These are phyloP conservation scores for Decapterus maruadsi DNA, from an alignment of 2,797 vertebrate species.

Conservation along the genomic window DNA sequence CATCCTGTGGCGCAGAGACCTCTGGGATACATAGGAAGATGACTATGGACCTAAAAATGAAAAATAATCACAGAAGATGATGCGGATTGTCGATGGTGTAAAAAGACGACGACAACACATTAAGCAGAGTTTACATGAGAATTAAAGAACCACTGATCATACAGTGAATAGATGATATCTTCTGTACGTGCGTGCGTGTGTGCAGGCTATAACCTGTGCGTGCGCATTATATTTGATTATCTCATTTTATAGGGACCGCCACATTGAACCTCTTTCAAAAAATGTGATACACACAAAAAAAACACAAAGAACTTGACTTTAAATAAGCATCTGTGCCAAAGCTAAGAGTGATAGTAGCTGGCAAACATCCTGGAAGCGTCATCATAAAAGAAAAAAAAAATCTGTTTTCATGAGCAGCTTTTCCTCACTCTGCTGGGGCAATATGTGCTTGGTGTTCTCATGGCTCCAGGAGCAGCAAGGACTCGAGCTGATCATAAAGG, in stretches of 20 bases:
- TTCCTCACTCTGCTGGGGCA: conserved; percentile 65
- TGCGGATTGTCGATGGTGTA: not conserved
- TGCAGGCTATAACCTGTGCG: conserved; percentile 16
- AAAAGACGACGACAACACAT: not conserved
- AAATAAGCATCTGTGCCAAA: conserved; percentile 67
- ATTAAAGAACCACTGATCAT: no score
- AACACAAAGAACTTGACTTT: conserved; percentile 57
- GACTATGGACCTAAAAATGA: not conserved
- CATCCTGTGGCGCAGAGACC: not conserved
- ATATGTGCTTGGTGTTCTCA: conserved; percentile 63
- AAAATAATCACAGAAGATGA: not conserved
- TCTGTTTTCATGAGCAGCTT: conserved; percentile 66
- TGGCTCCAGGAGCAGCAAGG: conserved; percentile 50
- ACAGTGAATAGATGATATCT: not conserved
- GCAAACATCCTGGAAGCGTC: conserved; percentile 69
- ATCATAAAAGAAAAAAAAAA: conserved; percentile 51
- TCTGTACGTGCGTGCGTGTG: not conserved
- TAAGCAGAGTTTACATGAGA: no score
- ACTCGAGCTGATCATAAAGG: conserved; percentile 60
- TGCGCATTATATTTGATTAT: conserved; percentile 42
- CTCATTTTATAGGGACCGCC: conserved; percentile 44
- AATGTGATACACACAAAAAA: conserved; percentile 45
- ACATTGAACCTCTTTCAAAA: conserved; percentile 32
- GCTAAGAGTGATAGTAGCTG: conserved; percentile 62
- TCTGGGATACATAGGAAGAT: not conserved